Conservation (phyloP, 2,797 vertebrate species). For the Rachycentron canadum region DNA sequence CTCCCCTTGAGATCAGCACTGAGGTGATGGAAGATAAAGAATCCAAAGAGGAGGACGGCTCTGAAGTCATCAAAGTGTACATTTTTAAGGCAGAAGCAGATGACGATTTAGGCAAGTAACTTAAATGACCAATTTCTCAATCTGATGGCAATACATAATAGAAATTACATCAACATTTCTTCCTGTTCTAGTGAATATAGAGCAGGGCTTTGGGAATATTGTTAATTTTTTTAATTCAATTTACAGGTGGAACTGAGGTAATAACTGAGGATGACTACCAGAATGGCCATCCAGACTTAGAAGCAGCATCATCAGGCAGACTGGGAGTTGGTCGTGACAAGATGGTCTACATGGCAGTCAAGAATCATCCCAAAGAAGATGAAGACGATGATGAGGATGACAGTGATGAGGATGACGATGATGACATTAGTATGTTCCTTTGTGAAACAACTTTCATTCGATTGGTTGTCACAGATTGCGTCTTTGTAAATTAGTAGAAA, state of each 20-base stretch:
- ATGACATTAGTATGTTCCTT: slow-evolving; percentile 90
- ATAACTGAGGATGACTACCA: slow-evolving; percentile 97
- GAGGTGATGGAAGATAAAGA: slow-evolving; percentile 94
- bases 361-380: slow-evolving; percentile 94
- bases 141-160: neutral
- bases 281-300: slow-evolving; percentile 94
- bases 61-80: slow-evolving; percentile 99
- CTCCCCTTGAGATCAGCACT: slow-evolving; percentile 95
- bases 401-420: slow-evolving; percentile 69
- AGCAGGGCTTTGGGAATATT: neutral
- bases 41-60: slow-evolving; percentile 94
- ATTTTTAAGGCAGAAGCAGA: slow-evolving; percentile 99
- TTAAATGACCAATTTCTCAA: neutral
- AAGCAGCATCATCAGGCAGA: slow-evolving; percentile 91
- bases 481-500: slow-evolving; percentile 1
- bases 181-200: neutral
- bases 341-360: slow-evolving; percentile 99
- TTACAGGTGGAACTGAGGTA: slow-evolving; percentile 95
- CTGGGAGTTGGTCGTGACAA: slow-evolving; percentile 93
- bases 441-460: slow-evolving; percentile 1
- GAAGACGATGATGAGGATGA: slow-evolving; percentile 80
- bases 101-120: slow-evolving; percentile 93
- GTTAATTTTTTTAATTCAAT: neutral
- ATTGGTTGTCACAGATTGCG: slow-evolving; percentile 4
- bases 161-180: neutral